A percentile compares a stretch with the other conserved stretches of the same genome.
phyloP scores from a whole-genome alignment of 1,140 invertebrate genomes.

The Kradibia gibbosae region DNA sequence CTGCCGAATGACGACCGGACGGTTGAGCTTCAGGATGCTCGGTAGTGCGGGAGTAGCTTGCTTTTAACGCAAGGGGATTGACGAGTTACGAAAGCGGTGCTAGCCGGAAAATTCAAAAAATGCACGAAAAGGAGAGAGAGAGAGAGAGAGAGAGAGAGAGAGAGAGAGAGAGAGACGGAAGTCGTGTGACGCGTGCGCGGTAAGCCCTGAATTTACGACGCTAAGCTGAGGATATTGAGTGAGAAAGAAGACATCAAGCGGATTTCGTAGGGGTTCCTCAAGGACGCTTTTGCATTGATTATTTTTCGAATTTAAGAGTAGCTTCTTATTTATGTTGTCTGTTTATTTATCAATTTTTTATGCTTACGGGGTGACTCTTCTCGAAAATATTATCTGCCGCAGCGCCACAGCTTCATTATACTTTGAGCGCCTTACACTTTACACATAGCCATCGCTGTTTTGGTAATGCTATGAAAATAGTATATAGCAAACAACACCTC shows the following conservation, averaged over 20 bases:
- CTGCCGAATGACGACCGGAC: not conserved
- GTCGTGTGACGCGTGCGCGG: not conserved
- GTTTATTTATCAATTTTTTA: not conserved
- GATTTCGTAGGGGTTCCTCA: not conserved
- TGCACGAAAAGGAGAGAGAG: too few relatives aligned
- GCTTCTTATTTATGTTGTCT: not conserved
- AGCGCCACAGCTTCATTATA: not conserved
- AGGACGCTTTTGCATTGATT: constrained; percentile 6
- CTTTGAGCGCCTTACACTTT: too few relatives aligned
- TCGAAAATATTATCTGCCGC: not conserved
- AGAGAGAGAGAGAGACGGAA: constrained; percentile 15
- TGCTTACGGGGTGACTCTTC: not conserved
- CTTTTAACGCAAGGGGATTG: constrained; percentile 17
- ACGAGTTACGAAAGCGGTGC: not conserved
- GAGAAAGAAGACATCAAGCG: not conserved
- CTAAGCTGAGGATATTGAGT: constrained; percentile 12
- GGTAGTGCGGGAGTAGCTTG: not conserved
- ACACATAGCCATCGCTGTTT: too few relatives aligned
- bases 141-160: too few relatives aligned
- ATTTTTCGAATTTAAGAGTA: not conserved
- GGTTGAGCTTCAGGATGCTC: not conserved
- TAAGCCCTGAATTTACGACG: constrained; percentile 29
- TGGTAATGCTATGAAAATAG: too few relatives aligned
- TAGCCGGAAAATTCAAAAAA: not conserved
- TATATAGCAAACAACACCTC: too few relatives aligned